Conservation (phyloP, 1,140 invertebrate genomes). For the Asobara japonica region DNA sequence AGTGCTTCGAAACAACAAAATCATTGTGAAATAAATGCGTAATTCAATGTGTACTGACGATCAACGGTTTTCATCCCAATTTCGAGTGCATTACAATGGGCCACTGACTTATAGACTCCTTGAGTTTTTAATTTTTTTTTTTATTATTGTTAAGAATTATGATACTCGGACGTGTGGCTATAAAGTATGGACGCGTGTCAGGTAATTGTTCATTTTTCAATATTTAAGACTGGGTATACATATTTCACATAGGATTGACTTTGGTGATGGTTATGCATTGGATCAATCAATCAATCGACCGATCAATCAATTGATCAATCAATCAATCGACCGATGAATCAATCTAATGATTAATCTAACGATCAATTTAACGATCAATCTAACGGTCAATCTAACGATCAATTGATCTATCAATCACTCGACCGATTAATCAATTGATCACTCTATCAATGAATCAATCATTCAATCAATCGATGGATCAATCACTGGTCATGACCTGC, state of each 20-base stretch:
- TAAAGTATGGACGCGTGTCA: neutral
- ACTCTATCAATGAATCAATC: too few relatives aligned
- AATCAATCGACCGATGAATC: neutral
- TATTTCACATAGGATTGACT: neutral
- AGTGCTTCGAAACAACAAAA: neutral
- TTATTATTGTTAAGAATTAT: neutral
- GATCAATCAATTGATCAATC: too few relatives aligned
- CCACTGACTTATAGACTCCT: neutral
- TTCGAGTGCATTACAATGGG: neutral
- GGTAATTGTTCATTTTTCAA: constrained; percentile 10
- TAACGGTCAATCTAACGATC: too few relatives aligned
- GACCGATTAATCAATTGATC: too few relatives aligned
- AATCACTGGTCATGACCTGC: too few relatives aligned
- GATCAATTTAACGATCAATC: neutral
- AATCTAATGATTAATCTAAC: neutral
- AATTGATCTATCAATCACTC: too few relatives aligned
- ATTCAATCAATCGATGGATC: too few relatives aligned
- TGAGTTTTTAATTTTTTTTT: neutral
- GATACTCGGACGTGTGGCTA: constrained; percentile 3
- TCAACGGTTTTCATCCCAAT: neutral
- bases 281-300: too few relatives aligned
- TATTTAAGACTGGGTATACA: neutral
- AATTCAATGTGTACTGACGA: constrained; percentile 9
- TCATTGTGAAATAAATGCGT: neutral
- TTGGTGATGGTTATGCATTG: neutral